Evolutionary conservation across 2,888 invertebrate species (phyloP).

Genomic region (Dynastes grantii): DNA sequence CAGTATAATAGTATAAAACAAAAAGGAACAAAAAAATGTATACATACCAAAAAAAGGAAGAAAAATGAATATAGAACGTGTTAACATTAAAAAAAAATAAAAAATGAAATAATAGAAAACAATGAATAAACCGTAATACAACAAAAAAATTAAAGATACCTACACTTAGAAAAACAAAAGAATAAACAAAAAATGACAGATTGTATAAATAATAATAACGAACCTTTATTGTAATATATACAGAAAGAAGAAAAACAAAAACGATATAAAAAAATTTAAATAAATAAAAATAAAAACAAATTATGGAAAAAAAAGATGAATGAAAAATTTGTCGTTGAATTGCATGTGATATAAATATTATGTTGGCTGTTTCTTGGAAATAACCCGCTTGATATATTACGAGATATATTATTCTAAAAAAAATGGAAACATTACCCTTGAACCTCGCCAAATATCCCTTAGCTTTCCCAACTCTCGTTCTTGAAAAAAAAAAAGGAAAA

Average conservation of each 20-base stretch:
- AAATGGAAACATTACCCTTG: not conserved
- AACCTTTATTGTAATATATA: conserved; percentile 64
- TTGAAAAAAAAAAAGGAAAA: not conserved
- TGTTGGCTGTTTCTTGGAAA: conserved; percentile 65
- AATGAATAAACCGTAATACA: not conserved
- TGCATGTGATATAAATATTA: conserved; percentile 69
- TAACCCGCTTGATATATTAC: conserved; percentile 60
- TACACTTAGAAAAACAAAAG: conserved; percentile 11
- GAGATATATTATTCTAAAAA: conserved; percentile 25
- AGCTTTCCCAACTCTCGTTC: not conserved
- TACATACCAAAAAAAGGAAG: conserved; percentile 51
- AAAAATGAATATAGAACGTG: conserved; percentile 60
- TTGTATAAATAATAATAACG: conserved; percentile 56
- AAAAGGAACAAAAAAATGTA: not conserved
- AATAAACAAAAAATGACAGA: conserved; percentile 9
- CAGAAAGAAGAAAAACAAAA: no score
- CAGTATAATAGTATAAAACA: conserved; percentile 55
- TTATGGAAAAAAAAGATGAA: not conserved
- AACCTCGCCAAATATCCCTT: not conserved
- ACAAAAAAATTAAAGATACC: not conserved
- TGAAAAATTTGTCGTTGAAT: conserved; percentile 64
- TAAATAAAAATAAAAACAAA: conserved; percentile 28
- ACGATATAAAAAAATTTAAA: conserved; percentile 23
- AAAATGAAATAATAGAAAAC: conserved; percentile 15
- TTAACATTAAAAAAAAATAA: conserved; percentile 59